Percentiles rank a stretch among this genome's conserved stretches.
Evolutionary conservation across 1,140 invertebrate genomes (phyloP).

Genomic region (Drosophila punjabiensis): DNA sequence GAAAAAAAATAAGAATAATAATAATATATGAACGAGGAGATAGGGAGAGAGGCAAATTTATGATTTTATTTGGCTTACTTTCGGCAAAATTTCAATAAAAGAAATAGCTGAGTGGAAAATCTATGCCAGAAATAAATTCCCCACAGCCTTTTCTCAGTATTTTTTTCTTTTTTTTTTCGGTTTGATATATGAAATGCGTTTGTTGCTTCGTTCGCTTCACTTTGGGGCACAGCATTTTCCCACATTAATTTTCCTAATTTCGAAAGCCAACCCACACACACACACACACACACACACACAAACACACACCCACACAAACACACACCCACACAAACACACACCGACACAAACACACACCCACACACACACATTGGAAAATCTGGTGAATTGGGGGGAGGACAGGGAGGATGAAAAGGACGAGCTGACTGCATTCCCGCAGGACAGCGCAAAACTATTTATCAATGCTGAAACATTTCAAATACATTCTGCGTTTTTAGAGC

Average conservation of each 20-base stretch:
- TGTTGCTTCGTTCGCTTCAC: slow-evolving; percentile 58
- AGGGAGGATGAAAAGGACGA: background rate
- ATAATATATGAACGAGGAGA: background rate
- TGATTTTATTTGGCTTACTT: slow-evolving; percentile 42
- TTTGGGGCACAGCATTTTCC: slow-evolving; percentile 74
- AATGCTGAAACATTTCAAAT: slow-evolving; percentile 84
- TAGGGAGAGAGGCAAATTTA: slow-evolving; percentile 25
- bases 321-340: slow-evolving; percentile 41
- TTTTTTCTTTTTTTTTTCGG: slow-evolving; percentile 7
- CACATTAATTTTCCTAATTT: slow-evolving; percentile 85
- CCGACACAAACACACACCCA: slow-evolving; percentile 43
- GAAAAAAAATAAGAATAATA: background rate
- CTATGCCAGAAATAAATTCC: slow-evolving; percentile 41
- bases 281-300: slow-evolving; percentile 10
- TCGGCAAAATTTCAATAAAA: slow-evolving; percentile 28
- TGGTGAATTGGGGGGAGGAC: background rate
- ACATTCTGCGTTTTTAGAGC: slow-evolving; percentile 75
- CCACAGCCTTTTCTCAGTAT: background rate
- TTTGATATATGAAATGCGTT: slow-evolving; percentile 72
- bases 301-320: slow-evolving; percentile 46
- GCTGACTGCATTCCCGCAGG: slow-evolving; percentile 52
- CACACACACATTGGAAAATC: background rate
- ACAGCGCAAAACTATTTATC: slow-evolving; percentile 81
- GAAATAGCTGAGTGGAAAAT: slow-evolving; percentile 48
- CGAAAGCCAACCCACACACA: slow-evolving; percentile 60